Base-by-base conservation (phyloP, 1,140 invertebrate genomes). In the Dendroctonus valens region DNA sequence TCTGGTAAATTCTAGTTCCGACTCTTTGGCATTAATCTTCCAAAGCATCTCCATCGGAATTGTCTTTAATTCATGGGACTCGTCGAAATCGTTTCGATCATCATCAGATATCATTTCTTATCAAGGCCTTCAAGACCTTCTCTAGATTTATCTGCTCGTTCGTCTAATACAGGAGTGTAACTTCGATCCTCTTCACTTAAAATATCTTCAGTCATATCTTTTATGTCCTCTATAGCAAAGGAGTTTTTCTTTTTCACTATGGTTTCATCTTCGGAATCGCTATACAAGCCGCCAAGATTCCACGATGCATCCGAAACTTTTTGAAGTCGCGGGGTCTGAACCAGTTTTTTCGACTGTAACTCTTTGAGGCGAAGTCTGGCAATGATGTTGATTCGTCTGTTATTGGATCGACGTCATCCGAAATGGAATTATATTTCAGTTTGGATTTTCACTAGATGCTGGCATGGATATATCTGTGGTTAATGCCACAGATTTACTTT, bases 401-500 rank as follows among this genome's bases (percentile, higher is more conserved):
- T 15, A 55, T 50, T 14, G 50, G 41, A 44, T 52, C 64, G 2
- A 49, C 44, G 9, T 14, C 12, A 50, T 41, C 40, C n/a, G 6
- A 5, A 40, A 51, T 46, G 7, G 0, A 40, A n/a, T 51, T 51
- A 12, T 26, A 26, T 26, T 26, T 26, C 26, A 26, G 26, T 26
- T 26, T 26, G 26, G 3, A 26, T 26, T 26, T n/a, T 26, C 26
- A 26, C 26, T 51, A 9, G 53, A 51, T 51, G 46, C 4, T 0
- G 58, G 12, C 15, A 83, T 75, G 60, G 79, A 73, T 72, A 84
- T 70, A 74, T 83, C 78, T 5, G 80, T 81, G 41, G 80, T 80
- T 67, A 87, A 83, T 0, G 88, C 89, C 41, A 92, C 85, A 59
- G 89, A 86, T 75, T 91, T 88, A 37, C 89, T 91, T 69, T 89